phyloP scores from a whole-genome alignment of 2,113 vertebrate species.

The Ceyx cyanopectus region DNA sequence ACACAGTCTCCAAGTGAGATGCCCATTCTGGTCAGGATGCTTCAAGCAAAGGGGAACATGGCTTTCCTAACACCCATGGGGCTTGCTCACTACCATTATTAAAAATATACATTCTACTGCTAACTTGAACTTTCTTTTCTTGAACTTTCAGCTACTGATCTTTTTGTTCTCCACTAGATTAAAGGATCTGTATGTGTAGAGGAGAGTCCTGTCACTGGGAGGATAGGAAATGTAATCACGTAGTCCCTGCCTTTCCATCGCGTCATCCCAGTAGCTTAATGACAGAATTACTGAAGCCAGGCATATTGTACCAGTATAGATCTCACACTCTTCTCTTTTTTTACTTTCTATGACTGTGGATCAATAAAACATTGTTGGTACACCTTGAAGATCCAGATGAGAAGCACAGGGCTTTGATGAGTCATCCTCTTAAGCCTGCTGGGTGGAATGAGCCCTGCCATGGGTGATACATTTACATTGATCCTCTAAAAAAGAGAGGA shows the following conservation, averaged over 20 bases:
- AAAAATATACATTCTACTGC: neutral
- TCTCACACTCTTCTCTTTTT: slow-evolving; percentile 11
- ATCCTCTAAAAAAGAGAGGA: slow-evolving; percentile 7
- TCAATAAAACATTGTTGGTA: slow-evolving; percentile 62
- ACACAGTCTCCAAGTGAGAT: neutral
- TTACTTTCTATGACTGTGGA: slow-evolving; percentile 37
- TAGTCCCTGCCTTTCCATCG: neutral
- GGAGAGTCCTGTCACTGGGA: neutral
- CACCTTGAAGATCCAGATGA: slow-evolving; percentile 42
- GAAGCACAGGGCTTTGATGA: slow-evolving; percentile 54
- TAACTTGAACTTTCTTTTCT: neutral
- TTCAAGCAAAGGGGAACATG: neutral
- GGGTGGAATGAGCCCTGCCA: slow-evolving; percentile 30
- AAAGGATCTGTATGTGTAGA: neutral
- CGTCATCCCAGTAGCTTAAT: neutral
- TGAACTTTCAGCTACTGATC: neutral
- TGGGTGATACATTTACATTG: slow-evolving; percentile 28
- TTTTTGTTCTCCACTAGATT: neutral
- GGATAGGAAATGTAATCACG: neutral
- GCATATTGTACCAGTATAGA: neutral
- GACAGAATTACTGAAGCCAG: neutral
- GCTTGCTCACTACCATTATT: neutral
- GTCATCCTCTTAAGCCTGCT: slow-evolving; percentile 59
- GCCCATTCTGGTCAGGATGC: neutral
- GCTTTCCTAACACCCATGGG: neutral